Conservation (phyloP, 1,140 invertebrate species). For the Vanessa atalanta region DNA sequence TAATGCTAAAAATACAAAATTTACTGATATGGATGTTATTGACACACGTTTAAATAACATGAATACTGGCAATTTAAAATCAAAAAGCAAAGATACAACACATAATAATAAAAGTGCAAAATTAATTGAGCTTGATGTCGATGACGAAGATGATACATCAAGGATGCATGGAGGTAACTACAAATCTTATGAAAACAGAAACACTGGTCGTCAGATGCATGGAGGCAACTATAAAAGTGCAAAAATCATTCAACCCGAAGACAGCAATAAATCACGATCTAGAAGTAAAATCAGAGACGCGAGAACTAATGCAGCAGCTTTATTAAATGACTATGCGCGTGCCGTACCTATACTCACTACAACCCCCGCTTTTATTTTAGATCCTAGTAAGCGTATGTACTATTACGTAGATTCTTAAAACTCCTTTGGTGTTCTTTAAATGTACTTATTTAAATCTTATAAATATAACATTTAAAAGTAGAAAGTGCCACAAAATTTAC, state of each 20-base stretch:
- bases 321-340: conserved; percentile 61
- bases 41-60: conserved; percentile 34
- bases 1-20: conserved; percentile 44
- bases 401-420: conserved; percentile 69
- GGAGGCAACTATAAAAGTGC: conserved; percentile 70
- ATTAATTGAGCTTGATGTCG: conserved; percentile 59
- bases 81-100: conserved; percentile 31
- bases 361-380: conserved; percentile 63
- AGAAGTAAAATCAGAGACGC: conserved; percentile 33
- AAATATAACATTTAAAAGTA: conserved; percentile 39
- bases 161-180: conserved; percentile 54
- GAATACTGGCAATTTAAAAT: conserved; percentile 59
- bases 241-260: conserved; percentile 49
- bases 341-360: conserved; percentile 63
- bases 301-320: conserved; percentile 52
- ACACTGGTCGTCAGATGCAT: conserved; percentile 49
- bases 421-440: not conserved
- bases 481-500: conserved; percentile 63
- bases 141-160: conserved; percentile 42
- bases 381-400: conserved; percentile 75
- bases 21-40: conserved; percentile 43
- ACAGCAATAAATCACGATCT: conserved; percentile 34
- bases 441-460: not conserved
- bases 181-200: conserved; percentile 48
- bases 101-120: conserved; percentile 52